A percentile compares a stretch with the other conserved stretches of the same genome.
These are phyloP conservation scores for Pterois miles DNA, from an alignment of 2,797 vertebrate species.

Conservation along the genomic window DNA sequence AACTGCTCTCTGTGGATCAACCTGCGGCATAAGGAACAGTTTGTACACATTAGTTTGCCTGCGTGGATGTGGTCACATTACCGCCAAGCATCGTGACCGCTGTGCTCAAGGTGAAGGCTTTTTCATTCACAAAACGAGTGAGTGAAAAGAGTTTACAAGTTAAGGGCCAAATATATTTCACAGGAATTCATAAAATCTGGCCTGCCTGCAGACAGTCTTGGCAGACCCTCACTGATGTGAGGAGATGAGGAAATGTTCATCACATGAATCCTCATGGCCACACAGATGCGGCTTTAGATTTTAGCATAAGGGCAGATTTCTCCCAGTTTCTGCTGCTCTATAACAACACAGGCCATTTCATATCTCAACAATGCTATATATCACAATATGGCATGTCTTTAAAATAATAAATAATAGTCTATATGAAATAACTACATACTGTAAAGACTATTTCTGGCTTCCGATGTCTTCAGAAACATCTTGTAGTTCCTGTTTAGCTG, in stretches of 20 bases:
- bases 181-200: not conserved
- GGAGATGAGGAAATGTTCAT: not conserved
- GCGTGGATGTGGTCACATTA: not conserved
- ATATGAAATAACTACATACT: too few relatives aligned
- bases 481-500: too few relatives aligned
- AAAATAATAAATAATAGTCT: too few relatives aligned
- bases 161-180: not conserved
- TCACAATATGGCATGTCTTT: too few relatives aligned
- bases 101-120: not conserved
- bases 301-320: not conserved
- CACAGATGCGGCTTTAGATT: not conserved
- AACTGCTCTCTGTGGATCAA: slow-evolving; percentile 1
- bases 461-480: too few relatives aligned
- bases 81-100: not conserved
- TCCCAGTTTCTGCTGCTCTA: not conserved
- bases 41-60: not conserved
- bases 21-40: not conserved
- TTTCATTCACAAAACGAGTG: not conserved
- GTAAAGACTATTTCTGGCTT: too few relatives aligned
- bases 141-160: not conserved
- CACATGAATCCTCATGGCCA: not conserved
- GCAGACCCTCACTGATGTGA: not conserved
- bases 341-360: too few relatives aligned
- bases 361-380: too few relatives aligned
- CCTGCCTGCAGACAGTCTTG: not conserved